Percentiles rank a stretch among this genome's conserved stretches.
These are phyloP conservation scores for Gerris buenoi DNA, from an alignment of 1,140 invertebrate genomes.

Conservation along the genomic window DNA sequence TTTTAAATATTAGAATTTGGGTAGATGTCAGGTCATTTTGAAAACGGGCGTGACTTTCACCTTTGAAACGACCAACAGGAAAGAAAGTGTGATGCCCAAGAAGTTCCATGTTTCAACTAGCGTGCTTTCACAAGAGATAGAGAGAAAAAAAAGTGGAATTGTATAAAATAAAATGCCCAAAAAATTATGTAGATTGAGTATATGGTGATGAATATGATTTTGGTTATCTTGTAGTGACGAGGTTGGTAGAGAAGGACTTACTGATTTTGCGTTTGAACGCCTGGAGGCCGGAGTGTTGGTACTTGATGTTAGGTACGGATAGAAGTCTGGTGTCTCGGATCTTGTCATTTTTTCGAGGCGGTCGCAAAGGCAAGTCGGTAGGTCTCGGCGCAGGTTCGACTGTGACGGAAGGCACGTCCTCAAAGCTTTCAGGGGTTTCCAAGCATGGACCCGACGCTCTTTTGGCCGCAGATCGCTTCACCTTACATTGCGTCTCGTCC, in stretches of 20 bases:
- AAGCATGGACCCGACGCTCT: neutral
- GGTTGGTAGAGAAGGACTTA: slow-evolving; percentile 43
- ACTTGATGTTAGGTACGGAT: slow-evolving; percentile 62
- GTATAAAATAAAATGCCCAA: too few species aligned
- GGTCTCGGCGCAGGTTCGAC: slow-evolving; percentile 29
- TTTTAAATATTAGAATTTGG: too few species aligned
- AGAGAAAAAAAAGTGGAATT: too few species aligned
- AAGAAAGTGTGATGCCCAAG: too few species aligned
- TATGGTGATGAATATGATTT: too few species aligned
- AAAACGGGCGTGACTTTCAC: too few species aligned
- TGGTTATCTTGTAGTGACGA: neutral
- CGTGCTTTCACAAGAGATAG: too few species aligned
- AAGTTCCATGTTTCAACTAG: too few species aligned
- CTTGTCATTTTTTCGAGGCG: slow-evolving; percentile 42
- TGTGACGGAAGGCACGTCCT: neutral
- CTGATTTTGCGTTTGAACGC: slow-evolving; percentile 62
- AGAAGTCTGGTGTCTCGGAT: slow-evolving; percentile 48
- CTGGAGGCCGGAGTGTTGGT: slow-evolving; percentile 32
- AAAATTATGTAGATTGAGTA: too few species aligned
- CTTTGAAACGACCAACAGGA: too few species aligned
- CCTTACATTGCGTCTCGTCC: neutral
- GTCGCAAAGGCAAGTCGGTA: slow-evolving; percentile 45
- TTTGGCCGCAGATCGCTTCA: neutral
- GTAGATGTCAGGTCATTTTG: too few species aligned
- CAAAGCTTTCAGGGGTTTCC: neutral